Conservation (phyloP, 2,113 vertebrate species). For the Nycticryphes semicollaris region DNA sequence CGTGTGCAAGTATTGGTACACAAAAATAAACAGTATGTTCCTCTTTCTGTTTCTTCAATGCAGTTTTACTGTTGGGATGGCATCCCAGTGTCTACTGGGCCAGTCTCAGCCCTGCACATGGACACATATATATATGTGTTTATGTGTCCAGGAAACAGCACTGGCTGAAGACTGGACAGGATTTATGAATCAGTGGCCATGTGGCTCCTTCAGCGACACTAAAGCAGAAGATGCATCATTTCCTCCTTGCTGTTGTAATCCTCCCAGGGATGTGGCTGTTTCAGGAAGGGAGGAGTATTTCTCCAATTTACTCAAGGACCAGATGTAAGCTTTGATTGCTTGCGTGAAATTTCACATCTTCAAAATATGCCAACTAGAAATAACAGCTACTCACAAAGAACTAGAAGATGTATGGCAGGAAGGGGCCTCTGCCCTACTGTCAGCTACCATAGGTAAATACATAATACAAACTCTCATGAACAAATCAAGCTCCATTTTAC, state of each 20-base stretch:
- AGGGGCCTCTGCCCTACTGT: background rate
- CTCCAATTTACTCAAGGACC: background rate
- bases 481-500: background rate
- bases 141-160: background rate
- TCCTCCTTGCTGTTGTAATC: background rate
- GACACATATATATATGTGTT: rapidly evolving
- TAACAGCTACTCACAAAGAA: background rate
- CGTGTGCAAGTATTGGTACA: background rate
- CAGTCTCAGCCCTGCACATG: background rate
- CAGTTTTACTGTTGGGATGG: background rate
- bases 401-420: background rate
- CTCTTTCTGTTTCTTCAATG: background rate
- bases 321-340: background rate
- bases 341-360: background rate
- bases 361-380: background rate
- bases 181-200: background rate
- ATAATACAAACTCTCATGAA: background rate
- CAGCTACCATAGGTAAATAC: background rate
- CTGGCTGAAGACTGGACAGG: background rate
- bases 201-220: background rate
- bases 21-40: background rate
- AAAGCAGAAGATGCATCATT: background rate
- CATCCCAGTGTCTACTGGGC: background rate
- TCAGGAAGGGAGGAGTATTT: background rate
- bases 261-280: background rate